A percentile compares a stretch with the other conserved stretches of the same genome.
These are phyloP conservation scores for Empidonax traillii DNA, from an alignment of 2,113 vertebrate species.

Conservation along the genomic window DNA sequence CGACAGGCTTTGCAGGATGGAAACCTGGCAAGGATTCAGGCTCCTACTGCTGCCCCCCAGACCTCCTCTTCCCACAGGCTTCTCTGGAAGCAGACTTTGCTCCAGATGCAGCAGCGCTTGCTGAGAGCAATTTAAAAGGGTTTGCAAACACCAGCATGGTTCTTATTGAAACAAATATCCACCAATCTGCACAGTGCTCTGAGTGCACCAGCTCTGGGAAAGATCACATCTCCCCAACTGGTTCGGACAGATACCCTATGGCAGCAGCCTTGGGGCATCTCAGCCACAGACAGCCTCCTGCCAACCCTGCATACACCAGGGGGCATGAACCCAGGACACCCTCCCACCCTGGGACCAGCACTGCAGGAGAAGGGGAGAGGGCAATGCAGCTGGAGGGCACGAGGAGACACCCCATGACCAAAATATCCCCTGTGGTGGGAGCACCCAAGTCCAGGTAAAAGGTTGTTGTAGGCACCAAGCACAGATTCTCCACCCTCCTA, in stretches of 20 bases:
- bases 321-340: neutral
- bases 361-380: neutral
- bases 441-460: too few relatives aligned
- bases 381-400: neutral
- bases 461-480: neutral
- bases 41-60: neutral
- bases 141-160: conserved; percentile 43
- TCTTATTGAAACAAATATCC: conserved; percentile 1
- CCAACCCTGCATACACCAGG: neutral
- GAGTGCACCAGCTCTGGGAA: neutral
- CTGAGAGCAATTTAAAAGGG: conserved; percentile 29
- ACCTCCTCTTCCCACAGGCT: conserved; percentile 2
- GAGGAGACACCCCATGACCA: neutral
- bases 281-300: neutral
- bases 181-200: neutral
- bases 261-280: neutral
- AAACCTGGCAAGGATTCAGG: conserved; percentile 41
- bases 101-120: neutral
- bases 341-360: fast-evolving
- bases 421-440: fast-evolving
- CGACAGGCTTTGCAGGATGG: neutral
- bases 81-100: neutral
- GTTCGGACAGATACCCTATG: fast-evolving
- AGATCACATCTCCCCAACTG: neutral
- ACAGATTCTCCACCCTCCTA: fast-evolving